phyloP scores from a whole-genome alignment of 2,888 invertebrate species.

The Agapostemon virescens region DNA sequence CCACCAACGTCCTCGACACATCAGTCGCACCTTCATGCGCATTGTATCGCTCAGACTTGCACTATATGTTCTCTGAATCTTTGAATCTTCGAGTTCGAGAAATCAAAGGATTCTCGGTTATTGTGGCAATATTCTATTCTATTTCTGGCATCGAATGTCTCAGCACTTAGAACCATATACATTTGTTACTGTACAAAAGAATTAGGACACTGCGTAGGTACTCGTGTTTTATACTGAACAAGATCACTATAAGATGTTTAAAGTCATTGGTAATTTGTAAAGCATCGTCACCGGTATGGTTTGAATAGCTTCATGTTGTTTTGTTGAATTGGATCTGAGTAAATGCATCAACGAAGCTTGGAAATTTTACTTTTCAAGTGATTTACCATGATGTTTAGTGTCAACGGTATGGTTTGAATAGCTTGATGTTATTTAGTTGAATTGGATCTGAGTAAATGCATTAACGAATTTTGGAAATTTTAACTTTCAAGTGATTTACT shows the following conservation, averaged over 20 bases:
- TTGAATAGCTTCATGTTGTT: neutral
- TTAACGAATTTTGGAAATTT: neutral
- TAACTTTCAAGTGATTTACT: neutral
- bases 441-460: constrained; percentile 3
- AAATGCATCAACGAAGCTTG: neutral
- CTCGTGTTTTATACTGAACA: constrained; percentile 6
- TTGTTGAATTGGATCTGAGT: constrained; percentile 1
- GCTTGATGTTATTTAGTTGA: neutral
- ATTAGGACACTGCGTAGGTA: neutral
- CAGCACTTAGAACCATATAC: neutral
- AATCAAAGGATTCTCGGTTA: constrained; percentile 2
- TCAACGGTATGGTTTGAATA: neutral
- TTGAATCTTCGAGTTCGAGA: constrained; percentile 54
- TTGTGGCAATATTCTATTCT: neutral
- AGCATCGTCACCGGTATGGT: neutral
- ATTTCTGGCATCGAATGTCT: neutral
- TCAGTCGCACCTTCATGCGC: constrained; percentile 72
- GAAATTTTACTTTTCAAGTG: neutral
- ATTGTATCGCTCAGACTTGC: constrained; percentile 78
- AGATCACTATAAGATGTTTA: neutral
- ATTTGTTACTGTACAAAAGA: neutral
- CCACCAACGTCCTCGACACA: constrained; percentile 63
- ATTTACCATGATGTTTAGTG: no score
- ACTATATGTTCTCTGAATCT: constrained; percentile 79
- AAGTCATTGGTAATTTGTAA: neutral